Evolutionary conservation across 2,888 invertebrate species (phyloP).

Genomic region (Leptinotarsa juncta): DNA sequence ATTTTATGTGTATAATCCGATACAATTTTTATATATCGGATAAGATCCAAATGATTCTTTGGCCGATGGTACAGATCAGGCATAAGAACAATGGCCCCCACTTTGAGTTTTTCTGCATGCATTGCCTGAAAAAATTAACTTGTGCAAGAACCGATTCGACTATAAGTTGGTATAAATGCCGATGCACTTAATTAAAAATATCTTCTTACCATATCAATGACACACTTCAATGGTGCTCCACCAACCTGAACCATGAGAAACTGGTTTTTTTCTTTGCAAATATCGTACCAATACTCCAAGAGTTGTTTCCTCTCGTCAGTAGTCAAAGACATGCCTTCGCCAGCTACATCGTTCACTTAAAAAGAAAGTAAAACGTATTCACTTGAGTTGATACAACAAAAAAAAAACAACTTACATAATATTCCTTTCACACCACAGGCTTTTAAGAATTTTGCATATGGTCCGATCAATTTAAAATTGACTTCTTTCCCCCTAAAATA

Average conservation of each 20-base stretch:
- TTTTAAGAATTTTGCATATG: constrained; percentile 75
- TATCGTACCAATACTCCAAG: constrained; percentile 74
- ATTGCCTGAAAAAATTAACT: constrained; percentile 64
- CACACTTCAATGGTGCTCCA: constrained; percentile 76
- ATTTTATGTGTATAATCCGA: constrained; percentile 65
- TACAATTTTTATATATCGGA: constrained; percentile 76
- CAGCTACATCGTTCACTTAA: constrained; percentile 83
- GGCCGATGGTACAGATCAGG: constrained; percentile 85
- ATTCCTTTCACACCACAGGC: constrained; percentile 71
- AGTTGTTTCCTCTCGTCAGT: constrained; percentile 75
- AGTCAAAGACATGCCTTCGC: constrained; percentile 79
- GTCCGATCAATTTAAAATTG: constrained; percentile 51
- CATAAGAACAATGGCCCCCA: constrained; percentile 78
- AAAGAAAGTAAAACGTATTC: neutral
- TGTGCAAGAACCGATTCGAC: too few species aligned
- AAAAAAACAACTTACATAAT: constrained; percentile 43
- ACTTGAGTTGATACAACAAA: neutral
- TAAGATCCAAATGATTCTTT: constrained; percentile 70
- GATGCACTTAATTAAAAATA: neutral
- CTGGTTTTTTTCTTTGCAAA: constrained; percentile 69
- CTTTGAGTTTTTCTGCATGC: constrained; percentile 76
- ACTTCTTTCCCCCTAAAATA: constrained; percentile 54
- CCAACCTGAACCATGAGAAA: constrained; percentile 81
- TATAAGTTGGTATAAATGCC: too few species aligned
- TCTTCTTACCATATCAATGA: constrained; percentile 68